phyloP scores from a whole-genome alignment of 1,140 invertebrate genomes.

The Oppia nitens region DNA sequence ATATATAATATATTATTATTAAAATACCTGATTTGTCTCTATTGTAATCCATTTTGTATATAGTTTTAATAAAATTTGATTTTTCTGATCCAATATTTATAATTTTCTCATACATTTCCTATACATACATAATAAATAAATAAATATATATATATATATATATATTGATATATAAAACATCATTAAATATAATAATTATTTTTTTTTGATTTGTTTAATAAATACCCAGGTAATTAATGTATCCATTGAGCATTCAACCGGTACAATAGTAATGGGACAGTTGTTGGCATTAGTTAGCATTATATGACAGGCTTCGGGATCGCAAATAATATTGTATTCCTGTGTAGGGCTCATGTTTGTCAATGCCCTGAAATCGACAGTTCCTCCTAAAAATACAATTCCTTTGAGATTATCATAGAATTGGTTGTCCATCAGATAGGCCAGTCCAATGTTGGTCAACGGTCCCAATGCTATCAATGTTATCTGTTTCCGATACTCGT shows the following conservation, averaged over 20 bases:
- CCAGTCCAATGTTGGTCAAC: conserved; percentile 55
- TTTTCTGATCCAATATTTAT: background rate
- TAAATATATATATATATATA: too few species aligned
- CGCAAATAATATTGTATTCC: conserved; percentile 60
- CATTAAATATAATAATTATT: too few species aligned
- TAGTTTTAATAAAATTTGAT: background rate
- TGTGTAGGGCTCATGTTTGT: conserved; percentile 47
- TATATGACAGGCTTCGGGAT: conserved; percentile 58
- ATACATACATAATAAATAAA: background rate
- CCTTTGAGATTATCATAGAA: conserved; percentile 42
- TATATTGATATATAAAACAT: too few species aligned
- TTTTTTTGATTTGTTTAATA: background rate
- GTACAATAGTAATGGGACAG: conserved; percentile 41
- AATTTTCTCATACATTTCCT: background rate
- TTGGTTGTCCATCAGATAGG: conserved; percentile 44
- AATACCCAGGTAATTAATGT: background rate
- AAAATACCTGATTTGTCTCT: background rate
- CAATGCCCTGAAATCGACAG: conserved; percentile 41
- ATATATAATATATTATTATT: background rate
- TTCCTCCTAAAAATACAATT: conserved; percentile 58
- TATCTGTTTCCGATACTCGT: conserved; percentile 9
- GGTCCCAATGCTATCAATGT: conserved; percentile 35
- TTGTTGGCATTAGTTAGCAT: conserved; percentile 37
- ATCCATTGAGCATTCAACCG: conserved; percentile 36
- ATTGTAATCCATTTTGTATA: background rate